These are phyloP conservation scores for Halcyon badia DNA, from an alignment of 2,797 vertebrate species.

Conservation along the genomic window DNA sequence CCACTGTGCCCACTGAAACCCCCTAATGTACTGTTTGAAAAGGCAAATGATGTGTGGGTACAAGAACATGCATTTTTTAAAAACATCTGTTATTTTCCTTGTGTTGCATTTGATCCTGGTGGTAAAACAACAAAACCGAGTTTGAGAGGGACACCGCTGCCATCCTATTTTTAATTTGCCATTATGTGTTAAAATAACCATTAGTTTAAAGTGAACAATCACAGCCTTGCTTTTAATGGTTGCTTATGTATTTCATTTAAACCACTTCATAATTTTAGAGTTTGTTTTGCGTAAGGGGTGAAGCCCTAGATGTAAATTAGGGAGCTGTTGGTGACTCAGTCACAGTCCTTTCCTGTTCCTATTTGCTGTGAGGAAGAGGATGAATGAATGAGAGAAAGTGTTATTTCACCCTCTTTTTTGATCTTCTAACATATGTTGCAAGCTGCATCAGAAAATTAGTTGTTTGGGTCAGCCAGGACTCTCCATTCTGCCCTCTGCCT, in stretches of 20 bases:
- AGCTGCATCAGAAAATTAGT: neutral
- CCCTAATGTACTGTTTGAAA: conserved; percentile 78
- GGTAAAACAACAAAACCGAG: conserved; percentile 65
- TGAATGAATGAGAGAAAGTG: neutral
- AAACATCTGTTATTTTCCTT: conserved; percentile 73
- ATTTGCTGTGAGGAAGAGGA: neutral
- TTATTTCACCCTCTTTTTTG: neutral
- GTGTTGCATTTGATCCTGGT: conserved; percentile 73
- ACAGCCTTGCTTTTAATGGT: conserved; percentile 36
- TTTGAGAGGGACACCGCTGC: conserved; percentile 41
- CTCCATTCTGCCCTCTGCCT: neutral
- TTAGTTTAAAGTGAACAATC: conserved; percentile 31
- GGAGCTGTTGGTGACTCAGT: neutral
- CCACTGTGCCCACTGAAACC: conserved; percentile 75
- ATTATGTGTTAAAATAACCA: conserved; percentile 72
- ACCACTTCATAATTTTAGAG: conserved; percentile 25
- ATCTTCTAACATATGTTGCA: neutral
- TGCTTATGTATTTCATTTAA: conserved; percentile 26
- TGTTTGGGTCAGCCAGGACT: neutral
- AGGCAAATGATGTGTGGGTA: conserved; percentile 76
- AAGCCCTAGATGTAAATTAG: neutral
- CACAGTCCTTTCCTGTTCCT: neutral
- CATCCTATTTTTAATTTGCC: conserved; percentile 71
- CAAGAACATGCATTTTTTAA: conserved; percentile 75
- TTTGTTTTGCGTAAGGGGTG: neutral